Conservation (phyloP, 2,888 invertebrate genomes). For the Halictus quadricinctus region DNA sequence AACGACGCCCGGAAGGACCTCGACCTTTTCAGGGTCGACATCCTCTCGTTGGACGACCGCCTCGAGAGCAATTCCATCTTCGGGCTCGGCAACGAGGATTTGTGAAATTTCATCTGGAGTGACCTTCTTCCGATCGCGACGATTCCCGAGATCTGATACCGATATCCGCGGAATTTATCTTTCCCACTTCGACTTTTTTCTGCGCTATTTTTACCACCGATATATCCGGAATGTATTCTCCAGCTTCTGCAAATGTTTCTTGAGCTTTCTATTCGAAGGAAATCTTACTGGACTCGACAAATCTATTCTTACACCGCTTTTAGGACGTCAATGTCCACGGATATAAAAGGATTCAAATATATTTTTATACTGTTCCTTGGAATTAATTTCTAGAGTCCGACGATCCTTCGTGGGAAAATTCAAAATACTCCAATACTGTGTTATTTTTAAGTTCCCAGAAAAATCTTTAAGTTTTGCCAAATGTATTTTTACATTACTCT, state of each 20-base stretch:
- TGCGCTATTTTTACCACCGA: not conserved
- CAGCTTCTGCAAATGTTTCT: no score
- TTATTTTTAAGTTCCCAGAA: no score
- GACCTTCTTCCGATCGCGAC: not conserved
- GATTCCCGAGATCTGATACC: not conserved
- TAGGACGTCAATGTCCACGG: no score
- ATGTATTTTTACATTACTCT: not conserved
- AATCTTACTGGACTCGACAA: not conserved
- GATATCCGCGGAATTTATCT: not conserved
- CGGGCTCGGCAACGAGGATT: constrained; percentile 67
- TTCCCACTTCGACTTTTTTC: not conserved
- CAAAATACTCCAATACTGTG: no score
- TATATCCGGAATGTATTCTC: not conserved
- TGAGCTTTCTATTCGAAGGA: no score
- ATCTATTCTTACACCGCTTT: not conserved
- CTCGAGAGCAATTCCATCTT: constrained; percentile 78
- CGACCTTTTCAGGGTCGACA: constrained; percentile 77
- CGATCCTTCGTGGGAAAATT: no score
- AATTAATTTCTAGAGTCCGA: no score
- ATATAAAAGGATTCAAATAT: no score
- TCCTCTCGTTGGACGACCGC: constrained; percentile 66
- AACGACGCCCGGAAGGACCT: constrained; percentile 79
- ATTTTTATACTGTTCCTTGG: no score
- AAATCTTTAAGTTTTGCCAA: not conserved
- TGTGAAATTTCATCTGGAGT: constrained; percentile 78